Evolutionary conservation across 1,140 invertebrate species (phyloP), one percentile per base, ranked within the genome.

Genomic region (Drosophila littoralis): DNA sequence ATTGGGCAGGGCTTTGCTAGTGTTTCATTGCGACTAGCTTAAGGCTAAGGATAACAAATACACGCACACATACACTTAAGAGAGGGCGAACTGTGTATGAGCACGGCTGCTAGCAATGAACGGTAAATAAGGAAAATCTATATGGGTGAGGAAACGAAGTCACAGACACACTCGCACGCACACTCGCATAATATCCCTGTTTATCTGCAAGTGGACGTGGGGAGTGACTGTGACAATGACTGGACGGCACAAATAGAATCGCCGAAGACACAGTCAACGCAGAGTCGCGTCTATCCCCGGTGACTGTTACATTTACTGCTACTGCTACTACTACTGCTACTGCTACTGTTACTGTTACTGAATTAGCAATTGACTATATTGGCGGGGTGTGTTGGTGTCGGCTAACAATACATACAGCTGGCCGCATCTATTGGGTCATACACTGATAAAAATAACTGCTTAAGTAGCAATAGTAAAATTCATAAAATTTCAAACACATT

Each of bases 301-400:
- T 40, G 10, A 36, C 33, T 13, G 45, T 40, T 36, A 28, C 35
- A 3, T 12, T 51, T 10, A 32, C 54, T 8, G 15, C 42, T 13
- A 52, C 42, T 42, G 57, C 55, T 48, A 61, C 42, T 42, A 50
- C 55, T 48, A 61, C 71, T 55, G 36, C 54, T 50, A 74, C 70
- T 48, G 28, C 36, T 43, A 35, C 60, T 15, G 43, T 45, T 33
- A 64, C 63, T 59, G 58, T 67, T 43, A 45, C 61, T 79, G 69
- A 73, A 79, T 79, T 77, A 79, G 74, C 77, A 73, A 79, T 76
- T 71, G 75, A 55, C 40, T 70, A 33, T 48, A 35, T 63, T 48
- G 45, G 45, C 1, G 36, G 8, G 48, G 15, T 77, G 40, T 15
- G 15, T 52, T 59, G 13, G 28, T 13, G 12, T 28, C 28, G 52